Base-by-base conservation (phyloP, 2,888 invertebrate genomes). In the Nomada fucata region DNA sequence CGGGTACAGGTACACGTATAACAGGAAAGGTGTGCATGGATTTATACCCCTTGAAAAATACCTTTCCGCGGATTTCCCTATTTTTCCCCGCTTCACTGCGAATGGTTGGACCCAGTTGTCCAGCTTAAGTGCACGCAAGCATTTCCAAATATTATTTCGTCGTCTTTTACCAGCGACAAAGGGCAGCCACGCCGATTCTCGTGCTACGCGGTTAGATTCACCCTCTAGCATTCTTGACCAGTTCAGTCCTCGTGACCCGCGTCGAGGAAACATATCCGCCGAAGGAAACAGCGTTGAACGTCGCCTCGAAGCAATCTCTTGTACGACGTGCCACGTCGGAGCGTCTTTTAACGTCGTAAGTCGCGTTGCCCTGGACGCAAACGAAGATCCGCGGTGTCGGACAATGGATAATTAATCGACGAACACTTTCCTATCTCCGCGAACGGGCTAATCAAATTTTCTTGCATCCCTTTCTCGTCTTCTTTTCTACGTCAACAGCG, bases 321-420 rank as follows among this genome's bases (percentile, higher is more conserved):
- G 23, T 23, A 7, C 57, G 50, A 42, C 9, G 52, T 18, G 36
- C 26, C 11, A 57, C 42, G 29, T 71, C 72, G 29, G 29, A 71
- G 44, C 52, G 52, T 60, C 44, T 29, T 29, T 29, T 47, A 72
- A 71, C 71, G 42, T 44, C 29, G 52, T 29, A 71, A 71, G 29
- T 57, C 64, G 7, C 55, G 44, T 55, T 61, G 20, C 36, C 13
- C 13, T 13, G 23, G 47, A 7, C 50, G 50, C 20, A 23, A 47
- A 42, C 53, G 26, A 23, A 5, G 29, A 29, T 29, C 5, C n/a
- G n/a, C n/a, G n/a, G n/a, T n/a, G n/a, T n/a, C n/a, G n/a, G n/a
- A n/a, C n/a, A 44, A 61, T n/a, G 42, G 76, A 42, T 59, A 50
- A 64, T 52, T 73, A 76, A 73, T 76, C 64, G 26, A n/a, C 5